Evolutionary conservation across 2,888 invertebrate species (phyloP).

Genomic region (Heteropelma amictum): DNA sequence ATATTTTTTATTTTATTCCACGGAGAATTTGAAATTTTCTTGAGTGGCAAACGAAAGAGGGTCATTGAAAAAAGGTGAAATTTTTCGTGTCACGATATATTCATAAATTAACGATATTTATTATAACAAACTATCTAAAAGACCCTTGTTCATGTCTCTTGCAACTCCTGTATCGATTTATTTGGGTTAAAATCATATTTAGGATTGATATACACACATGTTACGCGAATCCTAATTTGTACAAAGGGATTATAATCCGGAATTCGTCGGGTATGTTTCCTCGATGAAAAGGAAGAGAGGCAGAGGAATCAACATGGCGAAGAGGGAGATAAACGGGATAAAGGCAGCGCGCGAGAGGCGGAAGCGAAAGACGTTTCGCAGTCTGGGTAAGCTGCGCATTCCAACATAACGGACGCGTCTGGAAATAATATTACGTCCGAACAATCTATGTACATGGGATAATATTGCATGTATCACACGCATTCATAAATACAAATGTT

Average conservation of each 20-base stretch:
- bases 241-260: constrained; percentile 1
- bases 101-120: too few species aligned
- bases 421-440: constrained; percentile 36
- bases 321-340: constrained; percentile 17
- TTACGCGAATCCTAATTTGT: constrained; percentile 9
- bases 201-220: neutral
- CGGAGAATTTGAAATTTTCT: too few species aligned
- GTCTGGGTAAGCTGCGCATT: constrained; percentile 34
- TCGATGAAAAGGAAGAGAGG: constrained; percentile 21
- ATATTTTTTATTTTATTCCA: too few species aligned
- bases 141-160: neutral
- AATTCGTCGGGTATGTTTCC: constrained; percentile 27
- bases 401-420: constrained; percentile 39
- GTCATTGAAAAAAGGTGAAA: too few species aligned
- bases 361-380: neutral
- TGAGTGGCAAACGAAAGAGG: too few species aligned
- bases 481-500: neutral
- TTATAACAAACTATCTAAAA: too few species aligned
- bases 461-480: neutral
- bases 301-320: neutral
- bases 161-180: neutral
- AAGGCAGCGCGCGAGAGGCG: constrained; percentile 23
- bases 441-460: neutral
- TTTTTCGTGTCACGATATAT: too few species aligned
- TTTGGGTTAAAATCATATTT: neutral